These are phyloP conservation scores for Spodoptera frugiperda DNA, from an alignment of 1,140 invertebrate species.

Conservation along the genomic window DNA sequence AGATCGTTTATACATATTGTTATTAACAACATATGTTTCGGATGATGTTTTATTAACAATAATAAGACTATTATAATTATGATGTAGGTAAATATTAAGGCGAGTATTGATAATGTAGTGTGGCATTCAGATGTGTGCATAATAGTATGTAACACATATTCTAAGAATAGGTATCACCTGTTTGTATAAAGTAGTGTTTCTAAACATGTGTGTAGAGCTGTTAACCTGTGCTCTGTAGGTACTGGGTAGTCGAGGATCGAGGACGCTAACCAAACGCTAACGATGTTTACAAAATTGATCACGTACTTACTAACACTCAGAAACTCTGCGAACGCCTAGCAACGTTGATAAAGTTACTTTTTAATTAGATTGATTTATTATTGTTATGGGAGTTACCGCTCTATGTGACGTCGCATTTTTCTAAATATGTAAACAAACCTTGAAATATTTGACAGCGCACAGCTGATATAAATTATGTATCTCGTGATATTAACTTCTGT, in stretches of 20 bases:
- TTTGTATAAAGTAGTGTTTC: constrained; percentile 36
- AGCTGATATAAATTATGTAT: constrained; percentile 4
- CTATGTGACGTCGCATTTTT: constrained; percentile 9
- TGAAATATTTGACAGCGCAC: not conserved
- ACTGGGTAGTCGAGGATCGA: constrained; percentile 53
- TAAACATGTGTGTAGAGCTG: constrained; percentile 12
- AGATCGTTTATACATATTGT: not conserved
- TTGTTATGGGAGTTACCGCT: not conserved
- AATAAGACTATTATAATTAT: not conserved
- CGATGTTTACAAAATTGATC: constrained; percentile 81
- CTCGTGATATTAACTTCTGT: not conserved
- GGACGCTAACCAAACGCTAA: constrained; percentile 68
- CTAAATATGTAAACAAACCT: constrained; percentile 28
- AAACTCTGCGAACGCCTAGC: constrained; percentile 54
- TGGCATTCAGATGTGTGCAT: constrained; percentile 5
- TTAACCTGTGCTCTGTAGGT: constrained; percentile 23
- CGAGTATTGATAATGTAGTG: not conserved
- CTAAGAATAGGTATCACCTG: constrained; percentile 40
- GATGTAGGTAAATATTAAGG: constrained; percentile 5
- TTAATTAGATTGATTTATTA: constrained; percentile 26
- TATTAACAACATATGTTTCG: not conserved
- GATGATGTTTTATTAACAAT: not conserved
- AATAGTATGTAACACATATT: constrained; percentile 18
- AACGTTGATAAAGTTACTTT: constrained; percentile 39
- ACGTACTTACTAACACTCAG: constrained; percentile 61